Evolutionary conservation across 2,113 vertebrate genomes (phyloP).

Genomic region (Tetrax tetrax): DNA sequence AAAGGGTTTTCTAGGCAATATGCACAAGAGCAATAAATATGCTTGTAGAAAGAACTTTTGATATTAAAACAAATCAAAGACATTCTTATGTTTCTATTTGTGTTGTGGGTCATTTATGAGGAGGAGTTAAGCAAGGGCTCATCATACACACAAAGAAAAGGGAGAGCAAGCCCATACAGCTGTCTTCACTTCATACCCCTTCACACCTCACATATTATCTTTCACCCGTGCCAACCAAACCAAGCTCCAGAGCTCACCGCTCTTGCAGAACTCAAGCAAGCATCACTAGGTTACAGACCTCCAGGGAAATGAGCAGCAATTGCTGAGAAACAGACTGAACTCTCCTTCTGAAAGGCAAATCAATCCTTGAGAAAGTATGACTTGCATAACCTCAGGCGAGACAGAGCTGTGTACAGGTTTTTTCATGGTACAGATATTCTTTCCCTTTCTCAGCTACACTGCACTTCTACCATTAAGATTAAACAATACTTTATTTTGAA

Average conservation of each 20-base stretch:
- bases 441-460: neutral
- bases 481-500: neutral
- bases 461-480: neutral
- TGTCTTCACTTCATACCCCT: neutral
- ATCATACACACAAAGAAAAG: neutral
- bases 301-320: neutral
- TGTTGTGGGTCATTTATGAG: neutral
- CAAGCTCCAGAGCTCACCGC: neutral
- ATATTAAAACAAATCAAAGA: neutral
- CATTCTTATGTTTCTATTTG: neutral
- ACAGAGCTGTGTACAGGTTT: neutral
- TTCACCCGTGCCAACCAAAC: neutral
- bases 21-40: neutral
- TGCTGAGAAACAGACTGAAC: neutral
- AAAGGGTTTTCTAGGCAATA: neutral
- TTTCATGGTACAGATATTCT: neutral
- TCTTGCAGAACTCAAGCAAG: neutral
- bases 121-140: neutral
- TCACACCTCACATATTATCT: neutral
- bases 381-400: fast-evolving
- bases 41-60: neutral
- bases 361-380: fast-evolving
- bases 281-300: neutral
- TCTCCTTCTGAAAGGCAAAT: neutral
- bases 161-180: neutral